Percentiles rank a stretch among this genome's conserved stretches.
phyloP scores from a whole-genome alignment of 1,140 invertebrate species.

The Penaeus chinensis region DNA sequence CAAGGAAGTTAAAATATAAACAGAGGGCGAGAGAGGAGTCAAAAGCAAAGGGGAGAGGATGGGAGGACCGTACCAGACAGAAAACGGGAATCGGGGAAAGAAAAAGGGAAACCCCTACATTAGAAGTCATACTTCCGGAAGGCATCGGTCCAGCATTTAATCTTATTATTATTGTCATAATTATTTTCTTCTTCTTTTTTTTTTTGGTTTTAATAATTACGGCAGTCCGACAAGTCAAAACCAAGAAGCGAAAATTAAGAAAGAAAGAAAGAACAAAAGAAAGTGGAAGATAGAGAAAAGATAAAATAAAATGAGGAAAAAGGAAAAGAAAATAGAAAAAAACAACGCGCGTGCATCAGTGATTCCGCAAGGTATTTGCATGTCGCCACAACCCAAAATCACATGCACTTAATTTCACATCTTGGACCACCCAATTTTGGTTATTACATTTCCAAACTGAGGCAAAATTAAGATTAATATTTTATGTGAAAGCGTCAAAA shows the following conservation, averaged over 20 bases:
- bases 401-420: conserved; percentile 44
- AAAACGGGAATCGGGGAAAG: conserved; percentile 45
- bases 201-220: conserved; percentile 6
- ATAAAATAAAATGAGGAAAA: too few relatives aligned
- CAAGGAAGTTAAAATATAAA: too few relatives aligned
- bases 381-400: conserved; percentile 18
- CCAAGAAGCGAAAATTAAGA: conserved; percentile 32
- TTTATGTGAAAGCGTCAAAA: conserved; percentile 45
- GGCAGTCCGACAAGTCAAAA: conserved; percentile 29
- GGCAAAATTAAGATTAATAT: conserved; percentile 28
- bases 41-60: conserved; percentile 8
- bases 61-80: conserved; percentile 41
- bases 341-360: conserved; percentile 30
- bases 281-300: too few relatives aligned
- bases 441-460: conserved; percentile 49
- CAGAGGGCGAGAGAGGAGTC: conserved; percentile 4
- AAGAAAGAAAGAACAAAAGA: too few relatives aligned
- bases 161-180: too few relatives aligned
- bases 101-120: conserved; percentile 59
- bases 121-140: conserved; percentile 15
- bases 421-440: conserved; percentile 44
- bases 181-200: too few relatives aligned
- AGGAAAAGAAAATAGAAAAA: too few relatives aligned
- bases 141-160: neutral
- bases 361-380: conserved; percentile 6